A percentile compares a stretch with the other conserved stretches of the same genome.
Evolutionary conservation across 2,888 invertebrate species (phyloP).

Genomic region (Brachypterus glaber): DNA sequence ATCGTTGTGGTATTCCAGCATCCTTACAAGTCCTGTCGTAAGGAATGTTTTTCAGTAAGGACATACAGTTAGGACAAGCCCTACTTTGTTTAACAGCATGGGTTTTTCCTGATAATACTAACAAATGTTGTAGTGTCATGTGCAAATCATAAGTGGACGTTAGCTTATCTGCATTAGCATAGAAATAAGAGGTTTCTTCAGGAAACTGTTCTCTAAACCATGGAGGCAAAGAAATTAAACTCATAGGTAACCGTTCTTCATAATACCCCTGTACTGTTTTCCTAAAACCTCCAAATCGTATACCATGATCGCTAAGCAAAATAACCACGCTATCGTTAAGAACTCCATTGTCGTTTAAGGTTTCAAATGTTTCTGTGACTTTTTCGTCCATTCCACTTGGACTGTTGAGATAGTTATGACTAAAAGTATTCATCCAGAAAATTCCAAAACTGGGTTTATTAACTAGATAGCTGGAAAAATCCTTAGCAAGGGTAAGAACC

Average conservation of each 20-base stretch:
- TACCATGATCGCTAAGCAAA: slow-evolving; percentile 72
- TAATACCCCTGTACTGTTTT: slow-evolving; percentile 62
- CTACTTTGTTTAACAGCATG: slow-evolving; percentile 34
- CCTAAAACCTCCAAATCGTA: slow-evolving; percentile 62
- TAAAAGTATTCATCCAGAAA: slow-evolving; percentile 73
- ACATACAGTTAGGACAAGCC: slow-evolving; percentile 58
- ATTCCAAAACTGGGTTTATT: slow-evolving; percentile 60
- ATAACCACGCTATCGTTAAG: slow-evolving; percentile 59
- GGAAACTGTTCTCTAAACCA: slow-evolving; percentile 50
- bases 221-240: slow-evolving; percentile 59
- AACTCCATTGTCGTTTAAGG: slow-evolving; percentile 49
- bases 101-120: slow-evolving; percentile 43
- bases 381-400: slow-evolving; percentile 58
- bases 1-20: slow-evolving; percentile 44
- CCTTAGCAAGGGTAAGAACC: slow-evolving; percentile 57
- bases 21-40: slow-evolving; percentile 57
- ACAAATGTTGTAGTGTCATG: slow-evolving; percentile 59
- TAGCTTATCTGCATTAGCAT: slow-evolving; percentile 54
- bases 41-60: slow-evolving; percentile 49
- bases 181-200: slow-evolving; percentile 47
- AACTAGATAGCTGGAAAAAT: slow-evolving; percentile 55
- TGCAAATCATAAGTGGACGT: slow-evolving; percentile 71
- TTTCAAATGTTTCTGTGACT: slow-evolving; percentile 50
- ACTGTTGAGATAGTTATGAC: slow-evolving; percentile 60
- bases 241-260: slow-evolving; percentile 68